These are phyloP conservation scores for Agrotis clavis DNA, from an alignment of 2,888 invertebrate species.

Conservation along the genomic window DNA sequence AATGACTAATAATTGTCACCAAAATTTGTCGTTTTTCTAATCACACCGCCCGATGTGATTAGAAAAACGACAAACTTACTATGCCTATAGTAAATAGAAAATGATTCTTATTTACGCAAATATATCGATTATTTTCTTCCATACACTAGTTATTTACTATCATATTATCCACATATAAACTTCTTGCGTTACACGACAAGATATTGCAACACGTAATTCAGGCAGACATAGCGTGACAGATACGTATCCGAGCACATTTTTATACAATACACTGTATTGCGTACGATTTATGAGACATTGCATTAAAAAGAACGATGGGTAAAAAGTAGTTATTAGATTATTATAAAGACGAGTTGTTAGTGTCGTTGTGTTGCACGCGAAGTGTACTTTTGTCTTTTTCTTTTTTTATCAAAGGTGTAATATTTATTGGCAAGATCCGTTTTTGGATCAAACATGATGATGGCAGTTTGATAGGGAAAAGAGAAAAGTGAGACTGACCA, in stretches of 20 bases:
- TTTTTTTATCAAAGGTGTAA: neutral
- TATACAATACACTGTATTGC: conserved; percentile 46
- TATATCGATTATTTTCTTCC: neutral
- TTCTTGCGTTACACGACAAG: conserved; percentile 29
- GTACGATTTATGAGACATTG: conserved; percentile 50
- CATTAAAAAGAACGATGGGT: conserved; percentile 30
- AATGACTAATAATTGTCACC: too few species aligned
- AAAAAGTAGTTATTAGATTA: conserved; percentile 46
- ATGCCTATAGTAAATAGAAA: neutral
- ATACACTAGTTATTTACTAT: neutral
- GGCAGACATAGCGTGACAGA: conserved; percentile 43
- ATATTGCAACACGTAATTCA: conserved; percentile 41
- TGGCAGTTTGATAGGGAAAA: too few species aligned
- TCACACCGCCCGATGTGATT: too few species aligned
- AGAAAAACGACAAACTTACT: too few species aligned
- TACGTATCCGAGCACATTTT: conserved; percentile 49
- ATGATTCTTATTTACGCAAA: neutral
- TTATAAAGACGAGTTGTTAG: conserved; percentile 40
- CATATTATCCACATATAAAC: conserved; percentile 1
- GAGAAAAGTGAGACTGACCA: too few species aligned
- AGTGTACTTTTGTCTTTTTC: conserved; percentile 18
- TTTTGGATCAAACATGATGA: too few species aligned
- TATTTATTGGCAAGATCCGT: conserved; percentile 6
- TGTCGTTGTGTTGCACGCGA: conserved; percentile 25
- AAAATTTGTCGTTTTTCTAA: too few species aligned